Base-by-base conservation (phyloP, 1,140 invertebrate genomes). In the Drosophila santomea region DNA sequence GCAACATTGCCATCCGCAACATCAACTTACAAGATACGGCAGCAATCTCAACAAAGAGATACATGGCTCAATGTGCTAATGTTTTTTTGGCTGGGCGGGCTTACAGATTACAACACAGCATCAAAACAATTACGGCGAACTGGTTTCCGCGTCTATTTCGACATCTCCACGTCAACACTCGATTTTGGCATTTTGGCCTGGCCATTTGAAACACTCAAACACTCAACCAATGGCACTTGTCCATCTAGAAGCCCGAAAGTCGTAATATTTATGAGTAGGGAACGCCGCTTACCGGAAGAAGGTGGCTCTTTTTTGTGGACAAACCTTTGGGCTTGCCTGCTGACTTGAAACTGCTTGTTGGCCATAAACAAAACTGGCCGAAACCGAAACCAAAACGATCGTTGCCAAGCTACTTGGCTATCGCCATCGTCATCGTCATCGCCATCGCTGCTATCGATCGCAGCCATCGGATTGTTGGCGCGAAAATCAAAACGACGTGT, bases 111-210 rank as follows among this genome's bases (percentile, higher is more conserved):
- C 81, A 78, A 80, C 68, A 81, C 66, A 76, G 43, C 28, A 83
- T 74, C 80, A 72, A 59, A 68, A 71, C 80, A 89, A 89, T 89
- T 84, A 80, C 60, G 20, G 45, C 73, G 72, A 88, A 88, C 84
- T 80, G 84, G 84, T 88, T 88, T 89, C 84, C 80, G 77, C 51
- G 83, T 83, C 76, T 83, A 54, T 88, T 88, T 77, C 84, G 63
- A 80, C 84, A 89, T 83, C 36, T 83, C 32, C 39, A 57, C 72
- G 54, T 62, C 60, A 83, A 73, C 32, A 74, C 43, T 36, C 56
- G 14, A 60, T 60, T 61, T 63, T 73, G 23, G 36, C 64, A 51
- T 8, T 38, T 52, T n/a, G 48, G 61, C 32, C 73, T 62, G 58
- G 20, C 60, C 17, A 23, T 32, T 78, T 71, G 36, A 7, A 44